Evolutionary conservation across 2,113 vertebrate genomes (phyloP).

Genomic region (Lucifuga dentata): DNA sequence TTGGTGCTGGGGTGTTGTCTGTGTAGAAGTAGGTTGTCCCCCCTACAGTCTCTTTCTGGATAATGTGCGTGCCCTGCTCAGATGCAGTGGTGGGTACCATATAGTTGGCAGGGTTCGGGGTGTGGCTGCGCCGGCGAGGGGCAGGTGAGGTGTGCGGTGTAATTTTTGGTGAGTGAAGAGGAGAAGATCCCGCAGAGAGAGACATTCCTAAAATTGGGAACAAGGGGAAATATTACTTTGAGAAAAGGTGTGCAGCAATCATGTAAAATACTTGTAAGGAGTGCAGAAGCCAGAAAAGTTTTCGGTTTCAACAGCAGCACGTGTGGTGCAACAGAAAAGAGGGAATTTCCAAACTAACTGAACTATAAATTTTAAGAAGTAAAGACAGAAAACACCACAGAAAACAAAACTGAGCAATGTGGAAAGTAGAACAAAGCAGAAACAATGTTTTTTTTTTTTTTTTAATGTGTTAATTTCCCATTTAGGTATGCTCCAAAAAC

Average conservation of each 20-base stretch:
- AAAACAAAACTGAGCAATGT: slow-evolving; percentile 24
- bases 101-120: slow-evolving; percentile 97
- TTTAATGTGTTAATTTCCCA: slow-evolving; percentile 5
- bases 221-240: not conserved
- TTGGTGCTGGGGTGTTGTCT: slow-evolving; percentile 93
- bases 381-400: slow-evolving; percentile 39
- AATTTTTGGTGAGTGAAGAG: slow-evolving; percentile 99
- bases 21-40: slow-evolving; percentile 99
- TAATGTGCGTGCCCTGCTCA: slow-evolving; percentile 91
- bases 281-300: not conserved
- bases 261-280: not conserved
- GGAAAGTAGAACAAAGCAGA: slow-evolving; percentile 5
- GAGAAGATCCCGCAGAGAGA: slow-evolving; percentile 96
- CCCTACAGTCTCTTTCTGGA: slow-evolving; percentile 99
- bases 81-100: slow-evolving; percentile 95
- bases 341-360: slow-evolving; percentile 14
- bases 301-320: slow-evolving; percentile 15
- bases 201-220: slow-evolving; percentile 90
- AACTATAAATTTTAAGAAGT: not conserved
- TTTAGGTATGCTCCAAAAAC: not conserved
- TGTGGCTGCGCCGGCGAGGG: slow-evolving; percentile 96
- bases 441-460: no score
- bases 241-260: not conserved
- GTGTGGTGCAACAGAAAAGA: not conserved
- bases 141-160: slow-evolving; percentile 98